phyloP scores from a whole-genome alignment of 2,888 invertebrate genomes.

The Heliconius charithonia region DNA sequence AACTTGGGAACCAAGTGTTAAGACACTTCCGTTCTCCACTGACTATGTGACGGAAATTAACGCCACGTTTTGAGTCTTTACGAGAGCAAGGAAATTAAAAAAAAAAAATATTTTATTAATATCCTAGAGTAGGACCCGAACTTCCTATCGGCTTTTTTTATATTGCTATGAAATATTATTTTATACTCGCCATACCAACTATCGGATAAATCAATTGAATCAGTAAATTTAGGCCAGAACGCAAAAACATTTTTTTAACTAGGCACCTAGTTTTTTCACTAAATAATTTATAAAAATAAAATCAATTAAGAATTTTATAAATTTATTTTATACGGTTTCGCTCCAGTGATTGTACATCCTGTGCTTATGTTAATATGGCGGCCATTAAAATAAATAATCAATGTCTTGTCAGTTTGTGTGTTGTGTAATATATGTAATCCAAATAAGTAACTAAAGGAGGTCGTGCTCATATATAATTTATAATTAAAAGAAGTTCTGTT shows the following conservation, averaged over 20 bases:
- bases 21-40: too few species aligned
- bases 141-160: too few species aligned
- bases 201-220: not conserved
- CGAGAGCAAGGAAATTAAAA: too few species aligned
- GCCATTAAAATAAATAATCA: conserved; percentile 41
- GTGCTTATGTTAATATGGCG: conserved; percentile 38
- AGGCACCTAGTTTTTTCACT: conserved; percentile 26
- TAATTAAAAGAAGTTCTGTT: conserved; percentile 21
- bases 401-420: conserved; percentile 34
- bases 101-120: too few species aligned
- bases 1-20: too few species aligned
- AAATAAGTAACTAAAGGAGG: conserved; percentile 30
- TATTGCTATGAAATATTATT: not conserved
- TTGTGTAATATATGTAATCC: conserved; percentile 28
- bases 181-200: not conserved
- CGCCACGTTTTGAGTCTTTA: too few species aligned
- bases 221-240: conserved; percentile 17
- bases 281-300: conserved; percentile 34
- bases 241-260: conserved; percentile 16
- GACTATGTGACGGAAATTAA: too few species aligned
- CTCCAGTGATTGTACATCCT: conserved; percentile 38
- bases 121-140: too few species aligned
- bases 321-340: conserved; percentile 25
- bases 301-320: conserved; percentile 35
- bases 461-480: conserved; percentile 23